phyloP scores from a whole-genome alignment of 2,797 vertebrate genomes.

The Anableps anableps region DNA sequence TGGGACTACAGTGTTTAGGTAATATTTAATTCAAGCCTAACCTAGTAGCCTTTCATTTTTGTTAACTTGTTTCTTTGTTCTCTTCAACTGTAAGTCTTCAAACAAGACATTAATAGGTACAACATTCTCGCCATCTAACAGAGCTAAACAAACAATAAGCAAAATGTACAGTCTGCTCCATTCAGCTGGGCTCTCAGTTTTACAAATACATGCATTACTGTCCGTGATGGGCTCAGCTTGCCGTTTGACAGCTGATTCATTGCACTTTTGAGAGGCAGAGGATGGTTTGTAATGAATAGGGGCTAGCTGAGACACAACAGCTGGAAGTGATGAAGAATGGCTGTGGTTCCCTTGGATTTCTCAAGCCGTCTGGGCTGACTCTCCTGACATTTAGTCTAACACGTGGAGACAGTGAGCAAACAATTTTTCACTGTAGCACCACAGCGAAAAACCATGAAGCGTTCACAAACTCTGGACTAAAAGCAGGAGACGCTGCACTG shows the following conservation, averaged over 20 bases:
- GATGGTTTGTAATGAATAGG: conserved; percentile 26
- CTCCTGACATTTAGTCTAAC: conserved; percentile 64
- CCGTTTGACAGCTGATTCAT: conserved; percentile 23
- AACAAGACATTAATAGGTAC: not conserved
- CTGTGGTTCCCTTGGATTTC: conserved; percentile 46
- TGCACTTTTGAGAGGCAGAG: conserved; percentile 11
- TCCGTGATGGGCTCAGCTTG: not conserved
- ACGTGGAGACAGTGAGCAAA: conserved; percentile 52
- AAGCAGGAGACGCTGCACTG: not conserved
- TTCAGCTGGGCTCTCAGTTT: conserved; percentile 5
- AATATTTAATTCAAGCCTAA: not conserved
- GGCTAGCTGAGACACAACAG: conserved; percentile 35
- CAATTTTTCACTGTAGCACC: conserved; percentile 41
- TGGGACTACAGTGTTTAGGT: not conserved
- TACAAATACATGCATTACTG: conserved; percentile 12
- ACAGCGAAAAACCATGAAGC: conserved; percentile 33
- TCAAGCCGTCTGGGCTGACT: conserved; percentile 44
- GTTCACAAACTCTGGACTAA: conserved; percentile 9
- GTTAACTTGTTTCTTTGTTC: not conserved
- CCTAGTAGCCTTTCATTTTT: not conserved
- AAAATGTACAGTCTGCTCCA: not conserved
- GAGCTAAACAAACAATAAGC: not conserved
- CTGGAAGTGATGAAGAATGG: conserved; percentile 43
- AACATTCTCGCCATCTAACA: not conserved
- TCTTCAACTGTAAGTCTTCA: not conserved